Evolutionary conservation across 1,140 invertebrate species (phyloP).

Genomic region (Octopus sinensis): DNA sequence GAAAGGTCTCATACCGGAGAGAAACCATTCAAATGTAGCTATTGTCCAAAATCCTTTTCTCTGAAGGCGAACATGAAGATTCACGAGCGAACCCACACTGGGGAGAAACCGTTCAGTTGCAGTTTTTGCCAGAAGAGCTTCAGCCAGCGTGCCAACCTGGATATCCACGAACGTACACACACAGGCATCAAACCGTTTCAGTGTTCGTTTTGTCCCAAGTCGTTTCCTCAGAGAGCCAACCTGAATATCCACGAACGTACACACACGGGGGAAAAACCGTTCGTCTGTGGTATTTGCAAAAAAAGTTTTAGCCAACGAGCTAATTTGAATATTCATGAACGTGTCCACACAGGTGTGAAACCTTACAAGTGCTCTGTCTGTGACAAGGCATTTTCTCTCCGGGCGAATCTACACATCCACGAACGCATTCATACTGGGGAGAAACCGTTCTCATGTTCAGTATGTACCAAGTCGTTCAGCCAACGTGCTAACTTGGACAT

Average conservation of each 20-base stretch:
- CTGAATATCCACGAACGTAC: slow-evolving; percentile 37
- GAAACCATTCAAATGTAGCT: slow-evolving; percentile 81
- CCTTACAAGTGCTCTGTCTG: slow-evolving; percentile 85
- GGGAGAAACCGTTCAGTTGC: slow-evolving; percentile 61
- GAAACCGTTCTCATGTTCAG: slow-evolving; percentile 81
- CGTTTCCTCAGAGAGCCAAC: slow-evolving; percentile 32
- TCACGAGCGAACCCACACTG: slow-evolving; percentile 30
- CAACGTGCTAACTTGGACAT: slow-evolving; percentile 14
- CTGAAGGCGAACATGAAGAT: slow-evolving; percentile 13
- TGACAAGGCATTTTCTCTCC: slow-evolving; percentile 94
- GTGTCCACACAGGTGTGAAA: slow-evolving; percentile 95
- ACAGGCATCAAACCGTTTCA: slow-evolving; percentile 71
- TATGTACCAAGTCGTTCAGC: slow-evolving; percentile 68
- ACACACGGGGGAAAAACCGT: slow-evolving; percentile 30
- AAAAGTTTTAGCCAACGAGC: slow-evolving; percentile 26
- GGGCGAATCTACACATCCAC: slow-evolving; percentile 56
- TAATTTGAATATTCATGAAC: slow-evolving; percentile 68
- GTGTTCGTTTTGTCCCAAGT: slow-evolving; percentile 78
- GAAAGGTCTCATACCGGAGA: slow-evolving; percentile 82
- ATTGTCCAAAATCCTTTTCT: slow-evolving; percentile 66
- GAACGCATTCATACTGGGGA: slow-evolving; percentile 82
- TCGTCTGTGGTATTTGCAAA: slow-evolving; percentile 23
- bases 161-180: slow-evolving; percentile 22
- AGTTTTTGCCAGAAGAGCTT: slow-evolving; percentile 97
- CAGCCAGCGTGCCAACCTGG: slow-evolving; percentile 68